These are phyloP conservation scores for Phrynocephalus versicolor DNA, from an alignment of 2,113 vertebrate species.

Conservation along the genomic window DNA sequence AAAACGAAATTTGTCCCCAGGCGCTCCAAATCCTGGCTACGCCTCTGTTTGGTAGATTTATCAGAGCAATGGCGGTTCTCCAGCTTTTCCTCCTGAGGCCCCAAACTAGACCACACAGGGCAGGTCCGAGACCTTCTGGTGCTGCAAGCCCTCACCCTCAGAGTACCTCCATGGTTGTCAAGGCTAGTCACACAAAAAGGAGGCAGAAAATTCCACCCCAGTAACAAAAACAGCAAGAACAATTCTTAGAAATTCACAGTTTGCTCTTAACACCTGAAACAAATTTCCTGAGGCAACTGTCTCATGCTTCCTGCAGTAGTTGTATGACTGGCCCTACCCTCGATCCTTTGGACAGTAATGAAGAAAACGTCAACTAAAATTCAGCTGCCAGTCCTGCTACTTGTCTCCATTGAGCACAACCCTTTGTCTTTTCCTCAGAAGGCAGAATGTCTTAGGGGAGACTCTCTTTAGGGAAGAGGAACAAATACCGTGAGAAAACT, in stretches of 20 bases:
- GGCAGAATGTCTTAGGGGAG: not conserved
- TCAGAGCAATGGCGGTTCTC: not conserved
- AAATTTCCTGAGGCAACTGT: not conserved
- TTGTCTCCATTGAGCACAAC: not conserved
- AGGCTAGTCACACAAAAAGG: no score
- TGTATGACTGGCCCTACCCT: not conserved
- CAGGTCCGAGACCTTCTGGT: not conserved
- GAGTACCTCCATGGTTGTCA: no score
- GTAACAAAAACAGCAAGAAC: not conserved
- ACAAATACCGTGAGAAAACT: not conserved
- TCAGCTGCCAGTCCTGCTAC: not conserved
- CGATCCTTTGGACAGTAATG: not conserved
- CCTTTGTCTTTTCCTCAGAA: not conserved
- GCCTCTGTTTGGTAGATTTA: no score
- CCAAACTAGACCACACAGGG: not conserved
- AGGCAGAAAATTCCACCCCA: not conserved
- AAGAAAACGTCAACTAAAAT: not conserved
- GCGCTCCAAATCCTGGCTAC: no score
- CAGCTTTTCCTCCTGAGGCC: not conserved
- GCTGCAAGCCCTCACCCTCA: not conserved
- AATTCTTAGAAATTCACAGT: no score
- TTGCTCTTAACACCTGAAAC: no score
- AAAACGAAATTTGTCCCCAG: no score
- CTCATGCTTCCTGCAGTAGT: not conserved
- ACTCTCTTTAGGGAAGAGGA: not conserved